A percentile compares a stretch with the other conserved stretches of the same genome.
Conservation (phyloP, 2,888 invertebrate genomes). For the Mythimna loreyi region DNA sequence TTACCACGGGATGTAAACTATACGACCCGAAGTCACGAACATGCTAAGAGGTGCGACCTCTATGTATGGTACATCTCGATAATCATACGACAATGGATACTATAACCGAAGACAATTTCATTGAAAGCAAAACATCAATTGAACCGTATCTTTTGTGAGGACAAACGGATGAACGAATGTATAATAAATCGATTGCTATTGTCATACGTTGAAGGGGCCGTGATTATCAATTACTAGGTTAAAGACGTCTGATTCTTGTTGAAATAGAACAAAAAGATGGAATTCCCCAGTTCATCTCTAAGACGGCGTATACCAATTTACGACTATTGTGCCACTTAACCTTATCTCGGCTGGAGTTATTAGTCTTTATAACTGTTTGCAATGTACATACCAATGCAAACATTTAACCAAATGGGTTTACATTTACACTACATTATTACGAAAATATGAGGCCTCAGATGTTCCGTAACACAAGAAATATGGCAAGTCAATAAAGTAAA, state of each 20-base stretch:
- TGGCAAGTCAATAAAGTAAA: constrained; percentile 3
- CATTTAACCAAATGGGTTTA: constrained; percentile 45
- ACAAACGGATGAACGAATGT: constrained; percentile 74
- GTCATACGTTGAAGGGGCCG: constrained; percentile 54
- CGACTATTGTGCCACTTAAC: constrained; percentile 70
- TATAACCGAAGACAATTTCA: constrained; percentile 64
- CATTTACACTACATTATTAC: constrained; percentile 17
- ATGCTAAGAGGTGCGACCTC: constrained; percentile 47
- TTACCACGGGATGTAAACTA: constrained; percentile 62
- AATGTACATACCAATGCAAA: constrained; percentile 47
- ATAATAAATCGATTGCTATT: constrained; percentile 72
- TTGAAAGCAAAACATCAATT: constrained; percentile 68
- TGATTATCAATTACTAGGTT: constrained; percentile 27
- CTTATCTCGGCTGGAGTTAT: constrained; percentile 68
- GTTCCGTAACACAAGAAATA: constrained; percentile 7
- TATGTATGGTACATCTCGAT: constrained; percentile 50
- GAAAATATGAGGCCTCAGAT: constrained; percentile 32
- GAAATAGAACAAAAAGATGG: constrained; percentile 12
- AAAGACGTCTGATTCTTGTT: neutral
- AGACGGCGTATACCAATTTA: constrained; percentile 64
- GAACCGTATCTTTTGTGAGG: constrained; percentile 70
- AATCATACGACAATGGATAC: constrained; percentile 56
- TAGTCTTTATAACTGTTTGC: constrained; percentile 63
- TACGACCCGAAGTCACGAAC: constrained; percentile 63
- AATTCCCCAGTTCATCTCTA: constrained; percentile 37